Base-by-base conservation (phyloP, 2,888 invertebrate genomes). In the Lypha dubia region DNA sequence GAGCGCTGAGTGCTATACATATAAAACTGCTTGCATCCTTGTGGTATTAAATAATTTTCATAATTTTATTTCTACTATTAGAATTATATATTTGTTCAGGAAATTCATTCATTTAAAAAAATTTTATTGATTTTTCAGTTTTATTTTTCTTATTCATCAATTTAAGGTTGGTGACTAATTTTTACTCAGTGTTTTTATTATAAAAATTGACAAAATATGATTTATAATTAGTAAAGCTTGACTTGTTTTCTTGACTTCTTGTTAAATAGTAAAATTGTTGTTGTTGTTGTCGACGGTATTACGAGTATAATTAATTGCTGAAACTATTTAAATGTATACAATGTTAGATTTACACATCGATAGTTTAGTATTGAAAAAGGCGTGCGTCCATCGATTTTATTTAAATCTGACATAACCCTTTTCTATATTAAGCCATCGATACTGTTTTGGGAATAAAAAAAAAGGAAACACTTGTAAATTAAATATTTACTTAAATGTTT, bases 211-310 rank as follows among this genome's bases (percentile, higher is more conserved):
- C 17, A 58, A 62, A 24, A 58, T 46, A 44, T 17, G 41, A 32
- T 11, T 68, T 71, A 51, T 65, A 74, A 41, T 74, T 83, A 74
- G 20, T 77, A 73, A 83, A 83, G 73, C 73, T 79, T 76, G 24
- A 53, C 60, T 68, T 63, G 3, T 38, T 75, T 22, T 60, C 56
- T 11, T n/a, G n/a, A n/a, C 46, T 56, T 74, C 32, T 49, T 17
- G 17, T 44, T 46, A 15, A 35, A 46, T 71, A 60, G 32, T 53
- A n/a, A 53, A 81, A 53, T 46, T 62, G 51, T 60, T 5, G 9
- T 8, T n/a, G n/a, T n/a, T n/a, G n/a, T 32, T 56, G 51, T 28
- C 28, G 60, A 32, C 22, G 5, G 20, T 51, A 24, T 62, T 32
- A n/a, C n/a, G n/a, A n/a, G n/a, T n/a, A n/a, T n/a, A n/a, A n/a